A percentile compares a stretch with the other conserved stretches of the same genome.
These are phyloP conservation scores for Dendrophyllia cribrosa DNA, from an alignment of 64 coral and sea anemone genomes.

Conservation along the genomic window DNA sequence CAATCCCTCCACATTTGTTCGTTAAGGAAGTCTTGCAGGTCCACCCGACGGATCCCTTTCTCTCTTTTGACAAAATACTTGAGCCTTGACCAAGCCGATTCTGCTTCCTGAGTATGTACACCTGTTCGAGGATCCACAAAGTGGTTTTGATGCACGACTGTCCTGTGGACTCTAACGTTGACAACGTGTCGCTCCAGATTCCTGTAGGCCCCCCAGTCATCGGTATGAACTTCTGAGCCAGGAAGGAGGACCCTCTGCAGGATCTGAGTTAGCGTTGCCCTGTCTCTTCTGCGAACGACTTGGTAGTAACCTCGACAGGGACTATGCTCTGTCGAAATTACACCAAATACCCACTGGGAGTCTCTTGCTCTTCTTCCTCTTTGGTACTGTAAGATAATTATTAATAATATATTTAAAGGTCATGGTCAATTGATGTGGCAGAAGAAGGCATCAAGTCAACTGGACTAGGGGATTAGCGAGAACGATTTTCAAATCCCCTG, in stretches of 20 bases:
- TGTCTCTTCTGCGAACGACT: conserved; percentile 13
- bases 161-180: too few species aligned
- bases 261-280: not conserved
- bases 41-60: not conserved
- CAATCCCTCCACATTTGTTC: too few species aligned
- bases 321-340: not conserved
- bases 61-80: conserved; percentile 17
- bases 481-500: too few species aligned
- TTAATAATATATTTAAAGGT: too few species aligned
- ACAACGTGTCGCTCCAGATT: not conserved
- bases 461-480: not conserved
- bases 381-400: not conserved
- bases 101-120: conserved; percentile 14
- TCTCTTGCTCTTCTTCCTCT: conserved; percentile 15
- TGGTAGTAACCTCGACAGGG: conserved; percentile 27
- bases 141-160: not conserved
- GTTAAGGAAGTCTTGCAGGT: too few species aligned
- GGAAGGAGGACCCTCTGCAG: conserved; percentile 20
- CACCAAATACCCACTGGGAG: conserved; percentile 4
- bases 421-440: too few species aligned
- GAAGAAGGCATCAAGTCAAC: not conserved
- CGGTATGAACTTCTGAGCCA: conserved; percentile 19
- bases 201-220: conserved; percentile 31
- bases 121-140: conserved; percentile 41
- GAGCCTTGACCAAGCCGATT: conserved; percentile 21